Evolutionary conservation across 1,140 invertebrate species (phyloP).

Genomic region (Aphelenchoides avenae): DNA sequence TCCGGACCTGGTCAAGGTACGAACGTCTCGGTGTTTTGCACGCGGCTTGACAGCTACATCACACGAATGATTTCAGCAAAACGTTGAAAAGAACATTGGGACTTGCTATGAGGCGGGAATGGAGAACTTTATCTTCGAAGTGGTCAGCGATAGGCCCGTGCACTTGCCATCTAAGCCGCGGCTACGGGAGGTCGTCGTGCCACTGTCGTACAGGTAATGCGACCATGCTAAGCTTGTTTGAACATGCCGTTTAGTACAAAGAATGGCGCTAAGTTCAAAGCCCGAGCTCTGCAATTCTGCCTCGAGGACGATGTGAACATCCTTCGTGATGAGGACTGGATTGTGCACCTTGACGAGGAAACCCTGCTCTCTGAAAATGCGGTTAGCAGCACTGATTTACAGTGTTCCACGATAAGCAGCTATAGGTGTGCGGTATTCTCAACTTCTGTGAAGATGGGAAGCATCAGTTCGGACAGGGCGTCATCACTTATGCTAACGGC

Average conservation of each 20-base stretch:
- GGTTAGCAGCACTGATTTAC: conserved; percentile 60
- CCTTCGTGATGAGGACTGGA: conserved; percentile 78
- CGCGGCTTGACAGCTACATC: conserved; percentile 7
- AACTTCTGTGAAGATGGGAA: conserved; percentile 92
- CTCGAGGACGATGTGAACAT: conserved; percentile 73
- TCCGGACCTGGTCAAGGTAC: conserved; percentile 73
- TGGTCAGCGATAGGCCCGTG: conserved; percentile 85
- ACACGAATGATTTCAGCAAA: conserved; percentile 66
- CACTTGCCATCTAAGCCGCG: conserved; percentile 68
- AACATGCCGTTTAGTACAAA: conserved; percentile 66
- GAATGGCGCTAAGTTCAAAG: conserved; percentile 87
- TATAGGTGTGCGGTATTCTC: conserved; percentile 71
- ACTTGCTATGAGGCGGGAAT: conserved; percentile 81
- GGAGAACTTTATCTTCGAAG: conserved; percentile 93
- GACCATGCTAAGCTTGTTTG: conserved; percentile 16
- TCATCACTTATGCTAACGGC: conserved; percentile 93
- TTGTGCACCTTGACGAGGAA: conserved; percentile 95
- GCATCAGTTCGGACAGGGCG: conserved; percentile 91
- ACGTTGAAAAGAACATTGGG: conserved; percentile 81
- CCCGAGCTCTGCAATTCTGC: conserved; percentile 89
- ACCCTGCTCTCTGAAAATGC: conserved; percentile 88
- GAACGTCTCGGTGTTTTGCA: conserved; percentile 8
- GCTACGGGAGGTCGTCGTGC: conserved; percentile 52
- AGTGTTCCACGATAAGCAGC: background rate
- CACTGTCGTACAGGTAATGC: conserved; percentile 37